A percentile compares a stretch with the other conserved stretches of the same genome.
phyloP scores from a whole-genome alignment of 2,797 vertebrate genomes.

The Protosalanx chinensis region DNA sequence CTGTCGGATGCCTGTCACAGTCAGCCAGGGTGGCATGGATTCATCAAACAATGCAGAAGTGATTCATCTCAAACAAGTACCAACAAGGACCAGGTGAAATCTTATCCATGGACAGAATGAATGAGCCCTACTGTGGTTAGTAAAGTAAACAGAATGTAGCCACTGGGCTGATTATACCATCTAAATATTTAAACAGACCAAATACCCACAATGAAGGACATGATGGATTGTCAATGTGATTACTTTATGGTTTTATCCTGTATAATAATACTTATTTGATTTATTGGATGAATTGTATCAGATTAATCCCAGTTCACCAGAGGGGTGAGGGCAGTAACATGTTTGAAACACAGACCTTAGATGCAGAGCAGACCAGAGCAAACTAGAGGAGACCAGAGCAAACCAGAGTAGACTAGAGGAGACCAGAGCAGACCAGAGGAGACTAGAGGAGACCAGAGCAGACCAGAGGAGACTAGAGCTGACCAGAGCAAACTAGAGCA shows the following conservation, averaged over 20 bases:
- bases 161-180: not conserved
- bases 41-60: not conserved
- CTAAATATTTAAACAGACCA: not conserved
- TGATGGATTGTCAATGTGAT: slow-evolving; percentile 34
- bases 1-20: not conserved
- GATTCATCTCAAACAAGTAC: too few species aligned
- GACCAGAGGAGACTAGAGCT: too few species aligned
- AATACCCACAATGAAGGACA: not conserved
- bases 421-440: too few species aligned
- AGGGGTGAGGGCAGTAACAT: slow-evolving; percentile 25
- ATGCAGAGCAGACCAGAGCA: not conserved
- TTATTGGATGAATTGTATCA: not conserved
- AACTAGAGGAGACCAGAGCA: too few species aligned
- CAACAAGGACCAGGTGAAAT: too few species aligned
- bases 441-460: too few species aligned
- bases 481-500: too few species aligned
- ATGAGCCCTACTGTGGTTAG: too few species aligned
- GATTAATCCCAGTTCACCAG: slow-evolving; percentile 41
- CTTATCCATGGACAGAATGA: too few species aligned
- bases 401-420: too few species aligned
- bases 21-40: not conserved
- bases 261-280: not conserved
- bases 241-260: slow-evolving; percentile 14
- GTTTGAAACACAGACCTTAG: slow-evolving; percentile 56
- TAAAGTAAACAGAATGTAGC: too few species aligned